Percentiles rank a stretch among this genome's conserved stretches.
Evolutionary conservation across 2,888 invertebrate species (phyloP).

Genomic region (Drosophila neoperkinsi): DNA sequence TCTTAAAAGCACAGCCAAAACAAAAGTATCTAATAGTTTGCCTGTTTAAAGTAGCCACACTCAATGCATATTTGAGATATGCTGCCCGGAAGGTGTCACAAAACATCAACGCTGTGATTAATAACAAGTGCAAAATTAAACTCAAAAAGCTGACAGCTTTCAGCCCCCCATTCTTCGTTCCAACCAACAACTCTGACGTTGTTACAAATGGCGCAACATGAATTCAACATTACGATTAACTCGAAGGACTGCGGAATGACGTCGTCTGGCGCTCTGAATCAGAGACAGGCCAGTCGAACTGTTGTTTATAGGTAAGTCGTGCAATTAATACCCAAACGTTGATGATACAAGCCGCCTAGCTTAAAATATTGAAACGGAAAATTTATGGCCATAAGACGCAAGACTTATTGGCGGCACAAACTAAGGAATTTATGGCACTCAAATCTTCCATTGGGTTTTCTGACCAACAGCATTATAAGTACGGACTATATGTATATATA

Average conservation of each 20-base stretch:
- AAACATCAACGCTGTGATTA: conserved; percentile 69
- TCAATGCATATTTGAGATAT: conserved; percentile 52
- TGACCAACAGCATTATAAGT: conserved; percentile 29
- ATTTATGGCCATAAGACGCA: conserved; percentile 69
- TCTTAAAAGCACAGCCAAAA: conserved; percentile 67
- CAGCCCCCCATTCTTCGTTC: background rate
- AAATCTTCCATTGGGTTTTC: conserved; percentile 35
- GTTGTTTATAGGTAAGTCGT: conserved; percentile 38
- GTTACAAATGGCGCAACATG: conserved; percentile 79
- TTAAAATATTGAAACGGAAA: conserved; percentile 46
- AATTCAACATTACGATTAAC: conserved; percentile 73
- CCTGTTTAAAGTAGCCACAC: conserved; percentile 66
- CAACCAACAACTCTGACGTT: conserved; percentile 47
- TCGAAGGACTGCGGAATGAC: conserved; percentile 13
- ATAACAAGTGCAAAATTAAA: conserved; percentile 63
- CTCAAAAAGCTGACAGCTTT: conserved; percentile 65
- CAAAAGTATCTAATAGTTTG: conserved; percentile 79
- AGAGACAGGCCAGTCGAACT: conserved; percentile 16
- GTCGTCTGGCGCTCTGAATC: conserved; percentile 29
- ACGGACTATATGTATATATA: conserved; percentile 7
- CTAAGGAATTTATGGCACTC: conserved; percentile 59
- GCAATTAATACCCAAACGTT: conserved; percentile 66
- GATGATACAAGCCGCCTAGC: conserved; percentile 70
- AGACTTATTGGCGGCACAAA: conserved; percentile 70
- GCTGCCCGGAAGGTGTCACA: conserved; percentile 57